Evolutionary conservation across 1,140 invertebrate genomes (phyloP).

Genomic region (Xylocopa sonorina): DNA sequence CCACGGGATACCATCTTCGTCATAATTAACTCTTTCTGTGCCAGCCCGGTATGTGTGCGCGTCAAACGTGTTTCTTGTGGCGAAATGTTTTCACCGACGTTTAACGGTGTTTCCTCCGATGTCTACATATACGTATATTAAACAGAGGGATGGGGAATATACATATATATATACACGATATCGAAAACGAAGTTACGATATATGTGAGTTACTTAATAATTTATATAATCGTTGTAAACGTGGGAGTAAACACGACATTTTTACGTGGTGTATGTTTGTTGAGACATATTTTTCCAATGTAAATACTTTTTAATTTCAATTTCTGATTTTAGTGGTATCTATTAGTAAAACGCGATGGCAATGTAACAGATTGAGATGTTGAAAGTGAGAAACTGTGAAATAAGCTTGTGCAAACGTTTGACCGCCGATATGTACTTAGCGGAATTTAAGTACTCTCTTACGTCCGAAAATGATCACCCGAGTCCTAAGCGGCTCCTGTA

Average conservation of each 20-base stretch:
- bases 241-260: neutral
- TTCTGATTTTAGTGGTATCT: neutral
- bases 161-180: neutral
- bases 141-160: neutral
- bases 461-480: slow-evolving; percentile 22
- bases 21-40: slow-evolving; percentile 49
- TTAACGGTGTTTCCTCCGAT: neutral
- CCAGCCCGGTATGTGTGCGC: slow-evolving; percentile 30
- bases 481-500: slow-evolving; percentile 3
- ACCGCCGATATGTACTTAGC: neutral
- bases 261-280: neutral
- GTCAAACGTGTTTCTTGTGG: slow-evolving; percentile 10
- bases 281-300: neutral
- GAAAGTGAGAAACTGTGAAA: neutral
- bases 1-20: slow-evolving; percentile 52
- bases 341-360: neutral
- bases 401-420: slow-evolving; percentile 23
- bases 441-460: slow-evolving; percentile 21
- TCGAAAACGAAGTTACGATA: neutral
- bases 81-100: neutral
- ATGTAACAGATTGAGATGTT: neutral
- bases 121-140: neutral
- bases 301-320: neutral
- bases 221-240: neutral
- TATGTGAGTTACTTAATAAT: neutral